These are phyloP conservation scores for Sinohyriopsis cumingii DNA, from an alignment of 2,888 invertebrate genomes.

Conservation along the genomic window DNA sequence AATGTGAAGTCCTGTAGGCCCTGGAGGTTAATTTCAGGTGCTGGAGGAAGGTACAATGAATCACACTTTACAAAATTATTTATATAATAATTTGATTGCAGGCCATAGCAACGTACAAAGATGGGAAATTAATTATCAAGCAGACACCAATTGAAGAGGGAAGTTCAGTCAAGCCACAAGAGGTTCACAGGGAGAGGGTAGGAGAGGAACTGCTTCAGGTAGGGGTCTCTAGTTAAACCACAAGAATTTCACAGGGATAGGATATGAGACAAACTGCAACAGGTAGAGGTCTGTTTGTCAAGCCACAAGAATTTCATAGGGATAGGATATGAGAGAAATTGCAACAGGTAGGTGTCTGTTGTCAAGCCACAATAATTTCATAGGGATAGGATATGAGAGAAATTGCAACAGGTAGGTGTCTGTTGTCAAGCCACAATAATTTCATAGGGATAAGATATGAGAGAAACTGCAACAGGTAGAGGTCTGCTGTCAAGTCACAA, in stretches of 20 bases:
- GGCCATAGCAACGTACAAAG: slow-evolving; percentile 37
- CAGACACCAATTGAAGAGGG: slow-evolving; percentile 27
- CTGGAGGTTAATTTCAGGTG: too few species aligned
- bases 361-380: neutral
- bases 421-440: too few species aligned
- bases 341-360: slow-evolving; percentile 11
- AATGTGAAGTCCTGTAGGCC: too few species aligned
- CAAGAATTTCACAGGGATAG: neutral
- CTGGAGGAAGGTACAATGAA: too few species aligned
- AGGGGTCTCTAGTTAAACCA: slow-evolving; percentile 2
- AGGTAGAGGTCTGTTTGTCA: slow-evolving; percentile 1
- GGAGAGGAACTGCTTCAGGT: slow-evolving; percentile 45
- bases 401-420: too few species aligned
- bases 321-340: slow-evolving; percentile 23
- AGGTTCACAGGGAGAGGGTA: slow-evolving; percentile 40
- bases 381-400: neutral
- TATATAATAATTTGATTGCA: slow-evolving; percentile 2
- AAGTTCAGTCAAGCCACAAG: slow-evolving; percentile 33
- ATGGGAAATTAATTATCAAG: slow-evolving; percentile 39
- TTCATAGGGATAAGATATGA: too few species aligned
- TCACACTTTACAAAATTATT: too few species aligned
- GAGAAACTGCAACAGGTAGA: too few species aligned
- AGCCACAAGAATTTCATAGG: slow-evolving; percentile 20
- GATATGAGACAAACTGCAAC: neutral
- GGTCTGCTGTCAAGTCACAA: too few species aligned